Conservation (phyloP, 2,888 invertebrate species). For the Dromius quadrimaculatus region DNA sequence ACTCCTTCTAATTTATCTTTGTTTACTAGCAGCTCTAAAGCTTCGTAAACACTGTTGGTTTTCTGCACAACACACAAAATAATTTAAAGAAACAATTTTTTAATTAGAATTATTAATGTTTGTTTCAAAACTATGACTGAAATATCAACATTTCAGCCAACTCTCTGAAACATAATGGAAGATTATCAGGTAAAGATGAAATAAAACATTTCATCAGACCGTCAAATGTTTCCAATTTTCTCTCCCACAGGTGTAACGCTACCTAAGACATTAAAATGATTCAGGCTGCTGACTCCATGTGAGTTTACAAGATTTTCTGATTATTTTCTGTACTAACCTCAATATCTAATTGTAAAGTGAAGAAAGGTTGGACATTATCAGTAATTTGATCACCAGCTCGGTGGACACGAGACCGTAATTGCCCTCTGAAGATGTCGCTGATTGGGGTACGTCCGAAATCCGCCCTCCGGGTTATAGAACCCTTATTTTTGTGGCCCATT, state of each 20-base stretch:
- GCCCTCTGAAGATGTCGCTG: constrained; percentile 93
- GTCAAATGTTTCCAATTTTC: constrained; percentile 3
- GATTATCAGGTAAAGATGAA: constrained; percentile 12
- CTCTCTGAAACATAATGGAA: constrained; percentile 45
- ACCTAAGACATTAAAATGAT: constrained; percentile 21
- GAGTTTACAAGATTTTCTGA: no score
- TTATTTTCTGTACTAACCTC: no score
- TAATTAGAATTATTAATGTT: no score
- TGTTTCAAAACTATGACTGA: constrained; percentile 48
- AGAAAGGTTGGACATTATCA: constrained; percentile 95
- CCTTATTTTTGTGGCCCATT: constrained; percentile 89
- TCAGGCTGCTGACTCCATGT: constrained; percentile 44
- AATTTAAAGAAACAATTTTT: no score
- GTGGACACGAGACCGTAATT: constrained; percentile 85
- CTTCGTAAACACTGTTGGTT: constrained; percentile 86
- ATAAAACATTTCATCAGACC: constrained; percentile 31
- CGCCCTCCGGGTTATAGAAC: constrained; percentile 88
- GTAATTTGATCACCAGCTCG: constrained; percentile 82
- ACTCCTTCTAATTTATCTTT: constrained; percentile 90
- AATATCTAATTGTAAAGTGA: constrained; percentile 93
- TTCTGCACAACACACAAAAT: constrained; percentile 75
- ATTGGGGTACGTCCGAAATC: constrained; percentile 87
- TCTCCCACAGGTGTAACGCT: constrained; percentile 47
- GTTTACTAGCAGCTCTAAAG: constrained; percentile 86
- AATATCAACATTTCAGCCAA: constrained; percentile 48